Evolutionary conservation across 2,113 vertebrate genomes (phyloP).

Genomic region (Nothobranchius kuhntae): DNA sequence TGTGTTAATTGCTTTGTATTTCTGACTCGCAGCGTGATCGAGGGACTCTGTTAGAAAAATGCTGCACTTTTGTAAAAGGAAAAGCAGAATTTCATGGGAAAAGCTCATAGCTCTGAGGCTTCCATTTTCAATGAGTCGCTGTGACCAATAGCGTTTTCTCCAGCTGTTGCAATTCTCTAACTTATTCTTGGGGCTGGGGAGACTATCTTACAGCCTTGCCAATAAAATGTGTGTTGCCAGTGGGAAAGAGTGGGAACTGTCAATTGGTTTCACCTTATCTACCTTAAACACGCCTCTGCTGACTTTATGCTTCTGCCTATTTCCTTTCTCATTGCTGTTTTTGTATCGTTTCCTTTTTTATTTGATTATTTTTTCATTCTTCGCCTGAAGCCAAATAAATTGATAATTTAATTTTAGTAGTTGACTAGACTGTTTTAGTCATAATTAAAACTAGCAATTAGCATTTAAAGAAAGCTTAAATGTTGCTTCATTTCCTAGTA

Average conservation of each 20-base stretch:
- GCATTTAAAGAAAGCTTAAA: background rate
- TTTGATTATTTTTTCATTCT: slow-evolving; percentile 12
- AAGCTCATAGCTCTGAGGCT: slow-evolving; percentile 55
- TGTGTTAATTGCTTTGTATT: slow-evolving; percentile 60
- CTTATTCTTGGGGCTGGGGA: slow-evolving; percentile 64
- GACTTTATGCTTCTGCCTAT: slow-evolving; percentile 59
- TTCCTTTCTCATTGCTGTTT: slow-evolving; percentile 49
- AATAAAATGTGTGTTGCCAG: slow-evolving; percentile 72
- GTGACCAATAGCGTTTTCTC: slow-evolving; percentile 75
- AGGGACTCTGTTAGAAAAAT: slow-evolving; percentile 56
- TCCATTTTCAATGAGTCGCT: slow-evolving; percentile 68
- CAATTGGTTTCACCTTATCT: slow-evolving; percentile 78
- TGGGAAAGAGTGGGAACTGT: slow-evolving; percentile 65
- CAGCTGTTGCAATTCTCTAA: slow-evolving; percentile 71
- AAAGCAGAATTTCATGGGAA: slow-evolving; percentile 64
- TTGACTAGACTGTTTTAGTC: too few relatives aligned
- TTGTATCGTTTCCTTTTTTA: slow-evolving; percentile 42
- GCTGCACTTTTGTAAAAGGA: slow-evolving; percentile 56
- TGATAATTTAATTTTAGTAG: slow-evolving; percentile 38
- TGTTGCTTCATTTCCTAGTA: too few relatives aligned
- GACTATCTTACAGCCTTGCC: slow-evolving; percentile 70
- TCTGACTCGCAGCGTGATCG: slow-evolving; percentile 34
- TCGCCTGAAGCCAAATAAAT: slow-evolving; percentile 28
- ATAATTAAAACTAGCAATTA: background rate
- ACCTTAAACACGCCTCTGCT: slow-evolving; percentile 74